Percentiles rank a stretch among this genome's conserved stretches.
These are phyloP conservation scores for Agelastica alni DNA, from an alignment of 2,888 invertebrate genomes.

Conservation along the genomic window DNA sequence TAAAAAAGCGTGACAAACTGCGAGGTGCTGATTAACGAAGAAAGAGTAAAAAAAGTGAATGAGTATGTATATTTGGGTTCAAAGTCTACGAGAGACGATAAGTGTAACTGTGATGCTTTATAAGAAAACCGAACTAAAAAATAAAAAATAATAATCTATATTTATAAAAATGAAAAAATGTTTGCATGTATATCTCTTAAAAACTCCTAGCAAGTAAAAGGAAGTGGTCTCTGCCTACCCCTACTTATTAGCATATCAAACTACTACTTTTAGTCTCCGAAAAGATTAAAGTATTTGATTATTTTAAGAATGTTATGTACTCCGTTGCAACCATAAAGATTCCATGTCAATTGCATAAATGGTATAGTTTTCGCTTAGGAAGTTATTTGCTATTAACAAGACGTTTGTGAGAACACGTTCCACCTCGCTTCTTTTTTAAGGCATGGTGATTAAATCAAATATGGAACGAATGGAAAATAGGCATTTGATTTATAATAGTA, in stretches of 20 bases:
- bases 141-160: too few relatives aligned
- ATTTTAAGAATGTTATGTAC: slow-evolving; percentile 12
- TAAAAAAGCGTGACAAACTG: too few relatives aligned
- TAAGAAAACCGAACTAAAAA: too few relatives aligned
- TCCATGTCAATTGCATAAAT: slow-evolving; percentile 18
- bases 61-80: too few relatives aligned
- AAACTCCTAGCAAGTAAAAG: neutral
- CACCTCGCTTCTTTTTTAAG: slow-evolving; percentile 3
- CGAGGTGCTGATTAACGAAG: too few relatives aligned
- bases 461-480: slow-evolving; percentile 5
- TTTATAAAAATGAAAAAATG: neutral
- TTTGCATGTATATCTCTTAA: too few relatives aligned
- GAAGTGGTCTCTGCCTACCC: too few relatives aligned
- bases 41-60: too few relatives aligned
- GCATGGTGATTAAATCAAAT: slow-evolving; percentile 1
- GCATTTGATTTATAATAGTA: too few relatives aligned
- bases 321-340: slow-evolving; percentile 14
- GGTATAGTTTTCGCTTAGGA: slow-evolving; percentile 19
- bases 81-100: too few relatives aligned
- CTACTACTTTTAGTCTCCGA: slow-evolving; percentile 7
- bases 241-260: neutral
- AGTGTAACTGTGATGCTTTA: too few relatives aligned
- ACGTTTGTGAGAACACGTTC: slow-evolving; percentile 21
- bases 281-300: neutral
- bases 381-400: slow-evolving; percentile 24